These are phyloP conservation scores for Bombus waltoni DNA, from an alignment of 1,140 invertebrate species.

Conservation along the genomic window DNA sequence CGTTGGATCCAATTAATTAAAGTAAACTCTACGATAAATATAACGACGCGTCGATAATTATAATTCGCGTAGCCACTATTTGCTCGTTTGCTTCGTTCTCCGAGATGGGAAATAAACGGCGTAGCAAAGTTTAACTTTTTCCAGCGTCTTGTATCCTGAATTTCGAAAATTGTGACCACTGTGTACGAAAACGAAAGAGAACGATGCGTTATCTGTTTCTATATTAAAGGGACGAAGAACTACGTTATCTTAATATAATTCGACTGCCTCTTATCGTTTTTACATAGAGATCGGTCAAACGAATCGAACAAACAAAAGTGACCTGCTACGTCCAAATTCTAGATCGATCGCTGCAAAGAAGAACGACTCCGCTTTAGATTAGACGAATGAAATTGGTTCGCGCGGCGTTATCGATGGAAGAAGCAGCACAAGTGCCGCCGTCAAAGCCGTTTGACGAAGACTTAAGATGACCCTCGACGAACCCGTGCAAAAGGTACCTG, in stretches of 20 bases:
- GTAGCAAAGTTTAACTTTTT: not conserved
- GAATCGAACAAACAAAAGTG: not conserved
- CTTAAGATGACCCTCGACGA: constrained; percentile 37
- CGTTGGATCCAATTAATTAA: no score
- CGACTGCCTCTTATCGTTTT: no score
- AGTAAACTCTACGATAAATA: no score
- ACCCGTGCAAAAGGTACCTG: not conserved
- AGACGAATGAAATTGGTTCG: not conserved
- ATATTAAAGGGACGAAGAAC: not conserved
- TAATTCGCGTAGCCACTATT: not conserved
- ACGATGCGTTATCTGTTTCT: no score
- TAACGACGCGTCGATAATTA: no score
- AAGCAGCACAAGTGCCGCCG: constrained; percentile 67
- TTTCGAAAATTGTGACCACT: not conserved
- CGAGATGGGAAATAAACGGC: not conserved
- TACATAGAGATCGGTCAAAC: not conserved
- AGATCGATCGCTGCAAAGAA: not conserved
- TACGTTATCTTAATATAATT: not conserved
- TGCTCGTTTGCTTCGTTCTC: no score
- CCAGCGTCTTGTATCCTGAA: no score
- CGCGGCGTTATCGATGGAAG: constrained; percentile 57
- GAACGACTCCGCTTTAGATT: not conserved
- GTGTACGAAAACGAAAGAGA: no score
- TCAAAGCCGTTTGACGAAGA: constrained; percentile 54
- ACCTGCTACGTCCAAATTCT: not conserved